Conservation (phyloP, 2,797 vertebrate genomes). For the Orestias chungarensis region DNA sequence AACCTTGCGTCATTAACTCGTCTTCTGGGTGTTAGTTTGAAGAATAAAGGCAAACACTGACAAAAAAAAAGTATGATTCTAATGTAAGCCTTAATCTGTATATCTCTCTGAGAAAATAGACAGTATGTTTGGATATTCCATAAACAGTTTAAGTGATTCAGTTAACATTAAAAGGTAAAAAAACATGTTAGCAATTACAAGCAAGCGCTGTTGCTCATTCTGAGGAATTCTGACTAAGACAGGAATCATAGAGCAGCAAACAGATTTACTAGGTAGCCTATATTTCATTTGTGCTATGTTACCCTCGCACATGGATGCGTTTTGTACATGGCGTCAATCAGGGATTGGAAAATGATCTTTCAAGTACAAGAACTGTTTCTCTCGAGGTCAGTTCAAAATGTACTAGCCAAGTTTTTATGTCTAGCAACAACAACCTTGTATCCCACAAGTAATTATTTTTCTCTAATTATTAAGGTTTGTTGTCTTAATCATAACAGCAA, state of each 20-base stretch:
- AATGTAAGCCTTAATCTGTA: background rate
- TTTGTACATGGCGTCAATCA: background rate
- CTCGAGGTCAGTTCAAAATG: background rate
- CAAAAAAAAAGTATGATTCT: background rate
- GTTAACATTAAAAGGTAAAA: background rate
- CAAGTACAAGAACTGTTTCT: background rate
- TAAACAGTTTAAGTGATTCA: background rate
- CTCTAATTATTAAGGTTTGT: background rate
- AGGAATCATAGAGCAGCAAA: background rate
- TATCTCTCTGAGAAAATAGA: background rate
- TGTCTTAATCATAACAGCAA: background rate
- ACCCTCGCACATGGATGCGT: background rate
- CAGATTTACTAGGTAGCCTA: background rate
- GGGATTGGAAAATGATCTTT: background rate
- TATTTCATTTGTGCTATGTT: background rate
- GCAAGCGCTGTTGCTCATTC: background rate
- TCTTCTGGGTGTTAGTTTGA: slow-evolving; percentile 1
- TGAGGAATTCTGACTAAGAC: background rate
- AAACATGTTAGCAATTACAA: background rate
- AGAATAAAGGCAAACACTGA: slow-evolving; percentile 6
- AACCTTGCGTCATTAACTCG: no score
- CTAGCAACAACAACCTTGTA: background rate
- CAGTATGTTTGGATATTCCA: background rate
- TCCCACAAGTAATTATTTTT: background rate
- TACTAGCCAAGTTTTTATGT: background rate